phyloP scores from a whole-genome alignment of 2,113 vertebrate species.

The Nibea coibor region DNA sequence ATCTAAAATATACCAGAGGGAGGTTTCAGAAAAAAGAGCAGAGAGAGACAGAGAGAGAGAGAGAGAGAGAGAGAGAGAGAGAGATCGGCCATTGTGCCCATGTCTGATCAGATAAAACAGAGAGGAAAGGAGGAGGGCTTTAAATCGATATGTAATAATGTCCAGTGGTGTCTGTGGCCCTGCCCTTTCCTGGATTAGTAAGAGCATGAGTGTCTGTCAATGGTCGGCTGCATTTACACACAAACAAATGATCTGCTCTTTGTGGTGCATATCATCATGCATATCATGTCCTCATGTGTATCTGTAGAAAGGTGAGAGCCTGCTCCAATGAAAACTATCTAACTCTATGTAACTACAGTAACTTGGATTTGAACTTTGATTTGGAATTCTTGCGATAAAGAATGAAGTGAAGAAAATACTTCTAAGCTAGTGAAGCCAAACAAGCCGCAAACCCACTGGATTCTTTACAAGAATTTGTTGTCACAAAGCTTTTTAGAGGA shows the following conservation, averaged over 20 bases:
- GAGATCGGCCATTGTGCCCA: slow-evolving; percentile 60
- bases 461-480: not conserved
- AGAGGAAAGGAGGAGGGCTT: slow-evolving; percentile 81
- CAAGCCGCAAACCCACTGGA: not conserved
- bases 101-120: slow-evolving; percentile 71
- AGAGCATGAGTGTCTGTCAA: slow-evolving; percentile 63
- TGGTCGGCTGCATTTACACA: slow-evolving; percentile 37
- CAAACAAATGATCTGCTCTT: slow-evolving; percentile 45
- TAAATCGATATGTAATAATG: slow-evolving; percentile 92
- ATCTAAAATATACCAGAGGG: slow-evolving; percentile 72
- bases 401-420: not conserved
- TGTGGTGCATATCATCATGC: not conserved
- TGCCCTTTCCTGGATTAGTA: slow-evolving; percentile 88
- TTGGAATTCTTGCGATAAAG: not conserved
- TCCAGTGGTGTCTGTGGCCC: slow-evolving; percentile 86
- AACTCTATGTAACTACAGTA: not conserved
- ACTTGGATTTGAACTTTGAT: not conserved
- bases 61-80: slow-evolving; percentile 45
- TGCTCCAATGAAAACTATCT: not conserved
- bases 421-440: not conserved
- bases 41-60: slow-evolving; percentile 28
- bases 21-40: slow-evolving; percentile 53
- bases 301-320: slow-evolving; percentile 11
- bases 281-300: not conserved
- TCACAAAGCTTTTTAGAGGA: not conserved